Conservation (phyloP, 2,888 invertebrate species). For the Malthinus seriepunctatus region DNA sequence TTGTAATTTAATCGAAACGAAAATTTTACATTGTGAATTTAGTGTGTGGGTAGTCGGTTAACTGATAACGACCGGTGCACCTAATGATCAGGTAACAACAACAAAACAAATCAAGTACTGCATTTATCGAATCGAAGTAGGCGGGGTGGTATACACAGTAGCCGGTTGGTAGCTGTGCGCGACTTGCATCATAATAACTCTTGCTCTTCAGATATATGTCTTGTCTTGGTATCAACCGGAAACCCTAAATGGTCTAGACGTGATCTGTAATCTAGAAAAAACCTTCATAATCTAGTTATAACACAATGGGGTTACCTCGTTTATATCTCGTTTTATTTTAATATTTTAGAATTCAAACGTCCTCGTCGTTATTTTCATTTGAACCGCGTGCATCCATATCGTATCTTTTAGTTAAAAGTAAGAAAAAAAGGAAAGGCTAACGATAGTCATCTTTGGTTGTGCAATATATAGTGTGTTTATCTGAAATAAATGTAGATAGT, state of each 20-base stretch:
- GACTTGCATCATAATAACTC: constrained; percentile 49
- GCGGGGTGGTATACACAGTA: constrained; percentile 46
- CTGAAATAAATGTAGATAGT: background rate
- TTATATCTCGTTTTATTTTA: constrained; percentile 41
- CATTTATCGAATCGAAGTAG: constrained; percentile 54
- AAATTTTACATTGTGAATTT: background rate
- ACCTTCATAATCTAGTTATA: constrained; percentile 48
- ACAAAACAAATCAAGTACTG: constrained; percentile 50
- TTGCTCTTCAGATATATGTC: constrained; percentile 34
- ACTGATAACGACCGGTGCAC: constrained; percentile 40
- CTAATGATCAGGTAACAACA: constrained; percentile 46
- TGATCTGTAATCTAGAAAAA: constrained; percentile 53
- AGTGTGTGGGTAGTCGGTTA: constrained; percentile 29
- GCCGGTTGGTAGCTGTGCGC: constrained; percentile 45
- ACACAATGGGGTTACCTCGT: constrained; percentile 49
- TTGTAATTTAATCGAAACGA: background rate
- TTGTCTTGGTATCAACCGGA: constrained; percentile 46
- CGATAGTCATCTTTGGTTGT: constrained; percentile 5
- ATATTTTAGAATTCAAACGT: constrained; percentile 32
- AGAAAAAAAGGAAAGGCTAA: too few species aligned
- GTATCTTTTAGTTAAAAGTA: too few species aligned
- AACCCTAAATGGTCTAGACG: constrained; percentile 54
- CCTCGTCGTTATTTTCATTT: too few species aligned
- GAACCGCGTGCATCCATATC: too few species aligned
- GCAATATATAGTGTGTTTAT: constrained; percentile 4